Evolutionary conservation across 2,888 invertebrate genomes (phyloP), one percentile per base, ranked within the genome.

Genomic region (Mythimna lalbum): DNA sequence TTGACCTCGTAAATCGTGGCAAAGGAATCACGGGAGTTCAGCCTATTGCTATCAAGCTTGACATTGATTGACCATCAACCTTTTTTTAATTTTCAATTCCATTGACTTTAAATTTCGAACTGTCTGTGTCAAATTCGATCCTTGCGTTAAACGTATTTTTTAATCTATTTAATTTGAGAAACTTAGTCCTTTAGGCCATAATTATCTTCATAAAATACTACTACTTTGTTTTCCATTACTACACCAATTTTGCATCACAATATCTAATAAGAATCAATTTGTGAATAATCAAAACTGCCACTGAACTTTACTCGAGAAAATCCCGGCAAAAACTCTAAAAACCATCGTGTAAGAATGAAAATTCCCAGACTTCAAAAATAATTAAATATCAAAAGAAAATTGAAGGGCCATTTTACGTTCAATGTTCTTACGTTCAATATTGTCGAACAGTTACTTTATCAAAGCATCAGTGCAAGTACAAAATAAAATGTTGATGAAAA

Each of bases 11-110:
- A 84, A 86, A 85, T 80, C 47, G 68, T 60, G 69, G 68, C 80
- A 77, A 78, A 80, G 82, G 78, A 84, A 84, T 78, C 73, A 84
- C 78, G 67, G 59, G 62, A 74, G 23, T 80, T 76, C 69, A 78
- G 77, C 76, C 76, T 68, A 76, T 63, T 63, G 73, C 64, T 70
- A 79, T 69, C 64, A 73, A 79, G 67, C 5, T 59, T 59, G 57
- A 61, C 69, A 65, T 73, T 73, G 23, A 65, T 76, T n/a, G 63
- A n/a, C 43, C 56, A 59, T 63, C 33, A 47, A 59, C 19, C 55
- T 73, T 70, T 49, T 19, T 55, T 61, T 63, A 31, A n/a, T n/a
- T n/a, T n/a, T n/a, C n/a, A n/a, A n/a, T n/a, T n/a, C 14, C 9
- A 17, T 49, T 59, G 10, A 1, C 27, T 60, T 33, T 36, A 21